Evolutionary conservation across 2,797 vertebrate genomes (phyloP).

Genomic region (Sandelia bainsii): DNA sequence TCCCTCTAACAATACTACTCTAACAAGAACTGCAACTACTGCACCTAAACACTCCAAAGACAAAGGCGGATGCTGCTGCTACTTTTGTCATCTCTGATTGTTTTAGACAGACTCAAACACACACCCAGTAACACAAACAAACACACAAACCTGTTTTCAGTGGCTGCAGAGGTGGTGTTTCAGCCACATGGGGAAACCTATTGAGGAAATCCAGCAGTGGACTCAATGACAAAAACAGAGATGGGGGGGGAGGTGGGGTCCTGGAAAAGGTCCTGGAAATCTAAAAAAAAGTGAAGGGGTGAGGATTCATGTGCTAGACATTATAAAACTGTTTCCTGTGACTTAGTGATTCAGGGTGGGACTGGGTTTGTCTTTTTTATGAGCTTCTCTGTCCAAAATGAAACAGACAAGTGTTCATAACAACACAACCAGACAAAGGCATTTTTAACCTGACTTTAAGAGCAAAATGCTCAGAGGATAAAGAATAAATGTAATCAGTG

Average conservation of each 20-base stretch:
- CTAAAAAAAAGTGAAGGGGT: conserved; percentile 1
- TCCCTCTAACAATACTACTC: too few species aligned
- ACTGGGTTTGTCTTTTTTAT: conserved; percentile 21
- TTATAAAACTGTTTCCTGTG: conserved; percentile 54
- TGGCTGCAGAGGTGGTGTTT: not conserved
- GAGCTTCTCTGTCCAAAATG: conserved; percentile 38
- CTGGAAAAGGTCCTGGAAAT: conserved; percentile 35
- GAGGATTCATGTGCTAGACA: conserved; percentile 55
- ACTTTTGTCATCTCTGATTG: conserved; percentile 22
- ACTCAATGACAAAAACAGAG: conserved; percentile 36
- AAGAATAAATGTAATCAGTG: too few species aligned
- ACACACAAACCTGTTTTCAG: too few species aligned
- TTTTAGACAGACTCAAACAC: conserved; percentile 1
- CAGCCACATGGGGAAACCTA: not conserved
- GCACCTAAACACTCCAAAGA: too few species aligned
- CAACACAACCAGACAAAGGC: conserved; percentile 2
- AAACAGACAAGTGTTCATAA: conserved; percentile 18
- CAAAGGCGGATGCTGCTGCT: not conserved
- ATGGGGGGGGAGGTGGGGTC: conserved; percentile 3
- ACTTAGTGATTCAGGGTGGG: conserved; percentile 28
- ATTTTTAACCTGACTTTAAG: not conserved
- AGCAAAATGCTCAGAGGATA: too few species aligned
- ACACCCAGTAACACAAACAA: not conserved
- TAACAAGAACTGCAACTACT: too few species aligned
- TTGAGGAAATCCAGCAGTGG: conserved; percentile 17